Base-by-base conservation (phyloP, 2,888 invertebrate genomes). In the Leptopilina myrica region DNA sequence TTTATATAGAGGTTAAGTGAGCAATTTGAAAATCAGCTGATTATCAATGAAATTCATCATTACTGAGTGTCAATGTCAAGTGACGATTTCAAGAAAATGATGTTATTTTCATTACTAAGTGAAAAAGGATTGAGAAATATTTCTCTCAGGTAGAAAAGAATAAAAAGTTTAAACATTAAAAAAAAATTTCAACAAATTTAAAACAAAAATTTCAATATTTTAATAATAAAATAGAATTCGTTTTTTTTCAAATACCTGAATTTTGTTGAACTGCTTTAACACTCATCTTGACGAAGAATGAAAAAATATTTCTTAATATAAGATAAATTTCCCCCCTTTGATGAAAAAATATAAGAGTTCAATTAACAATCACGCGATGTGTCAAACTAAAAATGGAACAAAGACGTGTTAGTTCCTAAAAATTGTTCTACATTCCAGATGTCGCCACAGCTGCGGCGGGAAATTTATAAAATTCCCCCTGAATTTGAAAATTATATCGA, bases 241-340 rank as follows among this genome's bases (percentile, higher is more conserved):
- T 49, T 49, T 11, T 14, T 43, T 67, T 49, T 67, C 9, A 53
- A 33, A 56, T 56, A 56, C 73, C 73, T 73, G 73, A 56, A 73
- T 56, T 73, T 26, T 14, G 9, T 56, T 53, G 33, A 12, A 14
- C 53, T 14, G 33, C 33, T 56, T 56, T 26, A 9, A 40, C 26
- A 33, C 73, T 56, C 73, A 73, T 73, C 26, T 40, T 14, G 33
- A n/a, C 7, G 33, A 9, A 33, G 12, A 56, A 56, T 9, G 20
- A 14, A 8, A 56, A 56, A 56, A 33, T 56, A 5, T 12, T 56
- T 73, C 26, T 20, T 7, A n/a, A n/a, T n/a, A 43, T 73, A 56
- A 33, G 56, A 73, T 40, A 56, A 73, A 33, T 14, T 0, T 43
- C 7, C 43, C 56, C 56, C 33, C 26, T n/a, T 26, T 33, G 26